Evolutionary conservation across 2,113 vertebrate species (phyloP).

Genomic region (Phaethon lepturus): DNA sequence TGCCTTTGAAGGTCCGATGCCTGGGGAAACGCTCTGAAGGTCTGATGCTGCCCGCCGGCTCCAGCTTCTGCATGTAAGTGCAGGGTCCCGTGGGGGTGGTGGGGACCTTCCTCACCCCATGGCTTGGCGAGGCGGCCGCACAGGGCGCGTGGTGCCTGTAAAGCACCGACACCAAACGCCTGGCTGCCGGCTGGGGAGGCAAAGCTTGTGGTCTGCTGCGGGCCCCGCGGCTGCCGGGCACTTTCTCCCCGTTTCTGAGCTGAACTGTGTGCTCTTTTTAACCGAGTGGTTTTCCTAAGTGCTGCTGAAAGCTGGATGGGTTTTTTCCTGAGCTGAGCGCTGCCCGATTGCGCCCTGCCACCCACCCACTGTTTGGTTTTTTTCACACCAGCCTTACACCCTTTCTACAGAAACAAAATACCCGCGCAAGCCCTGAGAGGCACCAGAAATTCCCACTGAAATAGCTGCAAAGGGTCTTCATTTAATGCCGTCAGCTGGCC

Average conservation of each 20-base stretch:
- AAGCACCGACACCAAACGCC: accelerated
- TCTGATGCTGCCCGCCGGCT: neutral
- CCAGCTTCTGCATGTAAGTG: neutral
- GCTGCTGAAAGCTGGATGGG: neutral
- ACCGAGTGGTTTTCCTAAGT: neutral
- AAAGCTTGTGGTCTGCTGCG: neutral
- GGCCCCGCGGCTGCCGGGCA: accelerated
- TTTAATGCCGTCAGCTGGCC: neutral
- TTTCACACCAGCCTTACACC: neutral
- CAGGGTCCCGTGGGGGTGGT: neutral
- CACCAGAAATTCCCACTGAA: neutral
- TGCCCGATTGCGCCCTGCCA: neutral
- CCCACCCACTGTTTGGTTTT: neutral
- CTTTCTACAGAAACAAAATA: neutral
- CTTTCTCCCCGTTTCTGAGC: neutral
- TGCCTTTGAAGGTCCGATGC: neutral
- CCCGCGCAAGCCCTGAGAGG: neutral
- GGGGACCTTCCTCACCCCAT: neutral
- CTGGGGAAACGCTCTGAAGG: neutral
- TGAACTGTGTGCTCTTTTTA: neutral
- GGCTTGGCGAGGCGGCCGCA: neutral
- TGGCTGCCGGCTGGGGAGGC: neutral
- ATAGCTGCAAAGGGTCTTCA: neutral
- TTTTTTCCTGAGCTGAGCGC: neutral
- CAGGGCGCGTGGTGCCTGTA: neutral